Evolutionary conservation across 2,113 vertebrate species (phyloP).

Genomic region (Lichenostomus cassidix): DNA sequence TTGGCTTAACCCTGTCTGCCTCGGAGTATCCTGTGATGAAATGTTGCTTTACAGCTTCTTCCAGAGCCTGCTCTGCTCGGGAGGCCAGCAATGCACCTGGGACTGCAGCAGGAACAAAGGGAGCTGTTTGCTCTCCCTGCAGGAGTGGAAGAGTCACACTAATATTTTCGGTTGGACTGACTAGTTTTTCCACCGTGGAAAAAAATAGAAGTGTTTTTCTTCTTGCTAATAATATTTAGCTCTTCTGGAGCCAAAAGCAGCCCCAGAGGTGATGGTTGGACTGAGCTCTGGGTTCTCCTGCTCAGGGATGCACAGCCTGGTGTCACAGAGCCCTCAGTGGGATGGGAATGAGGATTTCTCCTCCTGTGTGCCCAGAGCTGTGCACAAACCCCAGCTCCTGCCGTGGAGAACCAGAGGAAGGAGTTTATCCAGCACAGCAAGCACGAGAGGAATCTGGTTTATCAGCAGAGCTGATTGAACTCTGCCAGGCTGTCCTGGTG

Average conservation of each 20-base stretch:
- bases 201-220: not conserved
- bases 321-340: accelerated
- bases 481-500: not conserved
- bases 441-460: not conserved
- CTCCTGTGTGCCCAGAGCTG: accelerated
- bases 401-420: not conserved
- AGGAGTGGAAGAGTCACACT: not conserved
- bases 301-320: not conserved
- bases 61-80: not conserved
- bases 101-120: not conserved
- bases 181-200: not conserved
- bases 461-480: not conserved
- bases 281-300: not conserved
- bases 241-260: not conserved
- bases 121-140: not conserved
- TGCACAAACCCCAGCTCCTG: not conserved
- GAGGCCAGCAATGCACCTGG: not conserved
- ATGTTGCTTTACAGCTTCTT: not conserved
- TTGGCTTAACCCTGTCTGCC: conserved; percentile 39
- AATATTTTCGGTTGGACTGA: not conserved
- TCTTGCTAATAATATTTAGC: not conserved
- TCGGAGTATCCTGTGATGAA: conserved; percentile 28
- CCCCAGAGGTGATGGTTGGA: no score
- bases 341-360: not conserved
- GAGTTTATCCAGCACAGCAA: not conserved